These are phyloP conservation scores for Perccottus glenii DNA, from an alignment of 2,113 vertebrate species.

Conservation along the genomic window DNA sequence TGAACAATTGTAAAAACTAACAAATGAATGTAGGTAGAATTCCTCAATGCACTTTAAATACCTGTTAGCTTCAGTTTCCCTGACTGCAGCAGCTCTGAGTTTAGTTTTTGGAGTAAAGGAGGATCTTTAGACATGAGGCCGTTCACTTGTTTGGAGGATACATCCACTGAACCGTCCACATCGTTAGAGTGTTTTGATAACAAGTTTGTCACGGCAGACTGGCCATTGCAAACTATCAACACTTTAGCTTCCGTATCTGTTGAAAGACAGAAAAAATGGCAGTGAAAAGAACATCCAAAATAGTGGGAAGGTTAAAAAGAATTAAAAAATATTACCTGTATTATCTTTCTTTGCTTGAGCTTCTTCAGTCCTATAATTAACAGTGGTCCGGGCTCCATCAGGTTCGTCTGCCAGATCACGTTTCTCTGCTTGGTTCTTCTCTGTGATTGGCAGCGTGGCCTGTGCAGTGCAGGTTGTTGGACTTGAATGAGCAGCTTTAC, in stretches of 20 bases:
- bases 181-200: conserved; percentile 53
- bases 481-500: conserved; percentile 58
- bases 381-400: conserved; percentile 20
- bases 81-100: conserved; percentile 78
- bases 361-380: conserved; percentile 22
- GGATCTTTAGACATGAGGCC: conserved; percentile 34
- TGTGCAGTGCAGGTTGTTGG: conserved; percentile 24
- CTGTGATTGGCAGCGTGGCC: conserved; percentile 38
- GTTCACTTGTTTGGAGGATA: conserved; percentile 47
- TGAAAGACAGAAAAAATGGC: conserved; percentile 18
- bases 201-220: conserved; percentile 41
- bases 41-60: conserved; percentile 7
- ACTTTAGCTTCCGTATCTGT: conserved; percentile 52
- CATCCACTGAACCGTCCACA: conserved; percentile 21
- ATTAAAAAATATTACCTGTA: conserved; percentile 50
- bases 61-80: conserved; percentile 79
- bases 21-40: not conserved
- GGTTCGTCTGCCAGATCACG: conserved; percentile 16
- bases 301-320: no score
- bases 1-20: not conserved
- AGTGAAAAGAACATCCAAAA: no score
- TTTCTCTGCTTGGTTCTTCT: conserved; percentile 36
- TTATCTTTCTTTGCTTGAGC: conserved; percentile 21
- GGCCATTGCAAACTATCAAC: conserved; percentile 41
- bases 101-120: conserved; percentile 70